Evolutionary conservation across 2,888 invertebrate species (phyloP), one percentile per base, ranked within the genome.

Genomic region (Onchidella celtica): DNA sequence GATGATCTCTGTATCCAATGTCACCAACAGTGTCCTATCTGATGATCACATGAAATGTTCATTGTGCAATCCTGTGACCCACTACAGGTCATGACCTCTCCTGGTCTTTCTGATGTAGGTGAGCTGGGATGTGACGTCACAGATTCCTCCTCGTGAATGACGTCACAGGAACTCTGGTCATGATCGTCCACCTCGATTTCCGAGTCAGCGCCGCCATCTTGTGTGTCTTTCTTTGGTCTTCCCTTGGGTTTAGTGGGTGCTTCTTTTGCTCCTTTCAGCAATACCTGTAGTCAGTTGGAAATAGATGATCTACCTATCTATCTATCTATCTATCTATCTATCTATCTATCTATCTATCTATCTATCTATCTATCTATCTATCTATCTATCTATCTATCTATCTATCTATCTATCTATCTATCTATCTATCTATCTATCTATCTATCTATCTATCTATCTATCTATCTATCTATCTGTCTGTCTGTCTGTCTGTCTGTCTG

Each of bases 221-320:
- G 59, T 84, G 88, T 80, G 83, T 90, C 89, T 83, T 93, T 93
- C 86, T 92, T 92, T 3, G 93, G 93, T 70, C 93, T 83, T 4
- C 93, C 93, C 89, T 93, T 93, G 3, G 93, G 93, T 86, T 93
- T 93, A 2, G 93, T 93, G 0, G 93, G 93, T 6, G 93, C 88
- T 78, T 92, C 91, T 11, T 90, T 88, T 40, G 91, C 91, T 0
- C 93, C 93, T 29, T 89, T 90, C 87, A 91, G 90, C 85, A 93
- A 84, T 2, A 93, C 93, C 93, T 93, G 79, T 34, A n/a, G 47
- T 11, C 6, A 17, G 6, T 47, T 11, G 6, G 11, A 9, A 47
- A 47, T 47, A 47, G 6, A 11, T 47, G 17, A 47, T 47, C 47
- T 47, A 6, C 17, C 47, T 47, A 6, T 47, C 47, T 47, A 6